Conservation (phyloP, 2,888 invertebrate species). For the Iselma pallidipennis region DNA sequence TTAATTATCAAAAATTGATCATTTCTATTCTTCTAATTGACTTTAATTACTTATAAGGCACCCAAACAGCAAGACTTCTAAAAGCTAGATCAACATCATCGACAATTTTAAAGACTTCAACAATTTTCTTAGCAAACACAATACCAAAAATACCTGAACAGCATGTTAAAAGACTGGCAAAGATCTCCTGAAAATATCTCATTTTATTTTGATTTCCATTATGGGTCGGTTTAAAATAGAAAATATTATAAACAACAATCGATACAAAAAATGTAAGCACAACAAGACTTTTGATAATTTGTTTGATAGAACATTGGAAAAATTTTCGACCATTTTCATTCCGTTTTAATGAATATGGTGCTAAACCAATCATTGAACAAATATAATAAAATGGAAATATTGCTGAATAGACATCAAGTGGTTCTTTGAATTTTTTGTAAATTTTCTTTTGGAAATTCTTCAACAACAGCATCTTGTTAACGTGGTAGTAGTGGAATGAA, state of each 20-base stretch:
- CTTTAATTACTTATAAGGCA: constrained; percentile 35
- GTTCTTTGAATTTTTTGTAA: constrained; percentile 17
- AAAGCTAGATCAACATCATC: constrained; percentile 35
- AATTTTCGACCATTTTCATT: constrained; percentile 10
- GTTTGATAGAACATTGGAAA: constrained; percentile 11
- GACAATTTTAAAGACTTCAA: constrained; percentile 32
- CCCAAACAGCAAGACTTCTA: constrained; percentile 33
- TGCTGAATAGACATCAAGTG: constrained; percentile 24
- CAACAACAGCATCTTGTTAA: constrained; percentile 8
- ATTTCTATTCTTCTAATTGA: not conserved
- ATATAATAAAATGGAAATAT: constrained; percentile 23
- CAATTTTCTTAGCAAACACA: constrained; percentile 33
- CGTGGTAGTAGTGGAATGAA: not conserved
- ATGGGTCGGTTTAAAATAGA: not conserved
- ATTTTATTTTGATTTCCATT: constrained; percentile 20
- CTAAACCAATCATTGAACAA: constrained; percentile 23
- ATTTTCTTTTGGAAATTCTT: constrained; percentile 16
- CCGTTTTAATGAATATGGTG: constrained; percentile 19
- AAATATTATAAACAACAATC: constrained; percentile 22
- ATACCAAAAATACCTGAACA: constrained; percentile 29
- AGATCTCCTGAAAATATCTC: constrained; percentile 30
- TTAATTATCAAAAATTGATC: constrained; percentile 2
- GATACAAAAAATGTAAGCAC: constrained; percentile 19
- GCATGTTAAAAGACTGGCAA: constrained; percentile 24
- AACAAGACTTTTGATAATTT: constrained; percentile 11